Evolutionary conservation across 2,113 vertebrate species (phyloP), one percentile per base, ranked within the genome.

Genomic region (Ageneiosus marmoratus): DNA sequence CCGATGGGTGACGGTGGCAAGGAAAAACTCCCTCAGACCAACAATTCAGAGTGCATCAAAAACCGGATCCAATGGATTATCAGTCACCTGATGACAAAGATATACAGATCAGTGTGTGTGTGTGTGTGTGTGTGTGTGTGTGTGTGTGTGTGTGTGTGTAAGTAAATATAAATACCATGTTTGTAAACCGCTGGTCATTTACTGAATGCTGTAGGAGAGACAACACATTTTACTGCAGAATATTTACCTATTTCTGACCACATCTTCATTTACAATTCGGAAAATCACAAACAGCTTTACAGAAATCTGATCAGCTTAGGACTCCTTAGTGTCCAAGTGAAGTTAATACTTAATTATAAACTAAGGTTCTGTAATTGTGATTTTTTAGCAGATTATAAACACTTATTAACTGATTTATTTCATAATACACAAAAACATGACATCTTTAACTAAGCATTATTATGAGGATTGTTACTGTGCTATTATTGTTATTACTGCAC

Each of bases 151-250:
- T 12, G 12, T 13, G 10, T 50, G 10, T 50, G 48, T 12, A 12
- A 2, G 48, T 13, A 12, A 11, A 5, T 15, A 4, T 16, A 50
- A 11, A 5, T 63, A 63, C 58, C 58, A 4, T 79, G 10, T 10
- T 37, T 15, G 67, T 48, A 7, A 44, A 41, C 22, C 70, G 60
- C 48, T 48, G 37, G 32, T 80, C 46, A 56, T 32, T 44, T 11
- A 44, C 53, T 58, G 51, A 81, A 29, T 73, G 67, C 80, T 81
- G 65, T n/a, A 65, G 37, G 24, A 29, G 12, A 15, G 11, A 70
- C 2, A 48, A 8, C n/a, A 67, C 27, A 51, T 1, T 73, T 50
- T 51, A 32, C 1, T 51, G 15, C 27, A 10, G 16, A 37, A 32
- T 70, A 44, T 70, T 46, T 44, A 6, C 1, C 24, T 1, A 13